Evolutionary conservation across 2,113 vertebrate genomes (phyloP).

Genomic region (Macaca nemestrina): DNA sequence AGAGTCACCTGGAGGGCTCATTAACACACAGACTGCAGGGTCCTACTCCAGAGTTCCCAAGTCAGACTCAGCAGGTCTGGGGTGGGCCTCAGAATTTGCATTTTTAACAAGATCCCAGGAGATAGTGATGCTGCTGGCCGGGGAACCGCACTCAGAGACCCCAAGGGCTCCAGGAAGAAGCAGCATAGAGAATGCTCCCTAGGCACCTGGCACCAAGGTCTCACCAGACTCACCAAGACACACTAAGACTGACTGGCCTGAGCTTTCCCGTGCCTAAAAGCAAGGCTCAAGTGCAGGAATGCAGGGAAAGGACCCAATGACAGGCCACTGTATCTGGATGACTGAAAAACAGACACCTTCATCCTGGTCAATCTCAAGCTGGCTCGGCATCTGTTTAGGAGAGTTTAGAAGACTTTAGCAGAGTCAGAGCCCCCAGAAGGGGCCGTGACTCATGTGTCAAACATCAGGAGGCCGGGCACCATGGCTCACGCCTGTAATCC

Average conservation of each 20-base stretch:
- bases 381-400: not conserved
- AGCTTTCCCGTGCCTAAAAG: not conserved
- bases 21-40: not conserved
- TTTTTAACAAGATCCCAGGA: not conserved
- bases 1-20: not conserved
- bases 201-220: not conserved
- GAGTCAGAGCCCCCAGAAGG: not conserved
- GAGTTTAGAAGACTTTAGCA: not conserved
- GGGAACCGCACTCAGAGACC: not conserved
- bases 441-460: fast-evolving
- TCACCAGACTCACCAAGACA: not conserved
- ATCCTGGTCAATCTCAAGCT: fast-evolving
- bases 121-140: not conserved
- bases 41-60: fast-evolving
- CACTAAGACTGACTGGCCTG: not conserved
- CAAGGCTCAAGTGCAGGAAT: not conserved
- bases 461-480: too few species aligned
- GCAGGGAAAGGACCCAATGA: not conserved
- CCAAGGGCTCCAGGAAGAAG: not conserved
- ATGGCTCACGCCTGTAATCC: too few species aligned
- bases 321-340: not conserved
- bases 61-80: not conserved
- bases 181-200: not conserved
- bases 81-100: not conserved
- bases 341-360: not conserved